Percentiles rank a stretch among this genome's conserved stretches.
Evolutionary conservation across 2,113 vertebrate species (phyloP).

Genomic region (Corynorhinus townsendii): DNA sequence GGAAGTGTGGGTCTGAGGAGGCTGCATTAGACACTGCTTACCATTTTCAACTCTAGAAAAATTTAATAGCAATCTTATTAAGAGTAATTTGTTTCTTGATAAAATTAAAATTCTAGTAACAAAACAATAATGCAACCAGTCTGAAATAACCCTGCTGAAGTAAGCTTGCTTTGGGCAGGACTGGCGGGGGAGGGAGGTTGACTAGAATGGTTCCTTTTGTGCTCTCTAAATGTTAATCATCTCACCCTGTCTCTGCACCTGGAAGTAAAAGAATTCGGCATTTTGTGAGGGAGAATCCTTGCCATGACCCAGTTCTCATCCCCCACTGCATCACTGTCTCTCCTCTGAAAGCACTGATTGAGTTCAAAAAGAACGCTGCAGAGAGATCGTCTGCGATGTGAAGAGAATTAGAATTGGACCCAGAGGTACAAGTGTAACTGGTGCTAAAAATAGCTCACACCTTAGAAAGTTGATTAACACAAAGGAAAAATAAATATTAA

Average conservation of each 20-base stretch:
- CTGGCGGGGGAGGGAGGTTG: rapidly evolving
- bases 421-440: constrained; percentile 45
- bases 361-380: constrained; percentile 48
- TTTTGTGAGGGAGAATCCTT: constrained; percentile 42
- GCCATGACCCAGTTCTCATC: constrained; percentile 62
- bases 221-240: background rate
- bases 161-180: background rate
- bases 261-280: constrained; percentile 35
- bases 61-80: background rate
- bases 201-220: constrained; percentile 19
- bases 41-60: background rate
- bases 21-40: background rate
- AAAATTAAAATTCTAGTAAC: background rate
- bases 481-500: constrained; percentile 32
- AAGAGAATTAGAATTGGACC: constrained; percentile 56
- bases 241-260: constrained; percentile 47
- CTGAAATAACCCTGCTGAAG: background rate
- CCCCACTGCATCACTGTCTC: constrained; percentile 11
- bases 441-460: constrained; percentile 55
- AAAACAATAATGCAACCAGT: background rate
- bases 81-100: background rate
- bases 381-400: constrained; percentile 6
- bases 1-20: background rate
- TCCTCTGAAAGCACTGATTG: constrained; percentile 67
- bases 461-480: constrained; percentile 53